Conservation (phyloP, 2,888 invertebrate species). For the Acanthosepion esculentum region DNA sequence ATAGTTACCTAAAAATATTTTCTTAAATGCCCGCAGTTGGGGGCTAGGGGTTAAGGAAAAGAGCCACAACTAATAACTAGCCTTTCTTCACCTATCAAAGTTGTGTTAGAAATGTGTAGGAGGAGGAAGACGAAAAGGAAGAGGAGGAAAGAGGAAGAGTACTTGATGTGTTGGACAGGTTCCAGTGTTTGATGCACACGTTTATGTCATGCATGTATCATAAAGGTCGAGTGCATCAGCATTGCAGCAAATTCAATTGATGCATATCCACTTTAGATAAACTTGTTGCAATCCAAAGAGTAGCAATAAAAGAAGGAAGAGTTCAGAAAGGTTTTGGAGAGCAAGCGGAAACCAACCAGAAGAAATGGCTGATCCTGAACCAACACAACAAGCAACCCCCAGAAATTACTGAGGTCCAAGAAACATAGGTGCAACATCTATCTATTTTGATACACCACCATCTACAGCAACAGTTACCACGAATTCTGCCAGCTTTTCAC, state of each 20-base stretch:
- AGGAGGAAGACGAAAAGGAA: neutral
- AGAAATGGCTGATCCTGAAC: neutral
- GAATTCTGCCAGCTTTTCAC: no score
- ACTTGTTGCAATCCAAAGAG: neutral
- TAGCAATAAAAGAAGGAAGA: neutral
- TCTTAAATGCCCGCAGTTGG: no score
- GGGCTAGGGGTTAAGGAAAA: slow-evolving; percentile 47
- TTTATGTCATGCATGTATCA: no score
- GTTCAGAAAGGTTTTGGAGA: neutral
- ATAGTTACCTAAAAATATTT: no score
- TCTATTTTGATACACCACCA: neutral
- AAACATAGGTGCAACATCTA: neutral
- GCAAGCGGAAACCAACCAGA: neutral
- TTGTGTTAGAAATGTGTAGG: neutral
- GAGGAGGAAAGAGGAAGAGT: neutral
- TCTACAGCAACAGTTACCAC: no score
- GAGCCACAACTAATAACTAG: slow-evolving; percentile 24
- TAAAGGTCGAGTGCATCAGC: neutral
- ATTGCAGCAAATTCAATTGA: neutral
- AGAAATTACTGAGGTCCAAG: neutral
- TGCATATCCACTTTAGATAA: neutral
- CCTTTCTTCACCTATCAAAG: neutral
- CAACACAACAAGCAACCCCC: neutral
- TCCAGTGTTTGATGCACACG: neutral
- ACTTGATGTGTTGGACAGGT: slow-evolving; percentile 20